These are phyloP conservation scores for Drosophila burlai DNA, from an alignment of 1,140 invertebrate species.

Conservation along the genomic window DNA sequence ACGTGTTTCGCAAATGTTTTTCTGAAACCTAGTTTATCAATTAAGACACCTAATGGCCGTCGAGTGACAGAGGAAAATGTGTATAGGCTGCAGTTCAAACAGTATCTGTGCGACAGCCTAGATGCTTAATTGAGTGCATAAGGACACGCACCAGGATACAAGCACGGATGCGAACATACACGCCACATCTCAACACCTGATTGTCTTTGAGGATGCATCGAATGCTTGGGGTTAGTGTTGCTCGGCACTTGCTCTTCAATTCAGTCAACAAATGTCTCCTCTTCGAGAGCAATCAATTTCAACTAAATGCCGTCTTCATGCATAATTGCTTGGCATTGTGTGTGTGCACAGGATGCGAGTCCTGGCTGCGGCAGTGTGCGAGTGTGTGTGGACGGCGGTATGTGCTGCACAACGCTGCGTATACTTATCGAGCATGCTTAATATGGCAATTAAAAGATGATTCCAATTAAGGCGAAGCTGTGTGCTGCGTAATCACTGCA, in stretches of 20 bases:
- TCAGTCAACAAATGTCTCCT: conserved; percentile 43
- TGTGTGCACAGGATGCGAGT: conserved; percentile 11
- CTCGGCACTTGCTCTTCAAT: conserved; percentile 29
- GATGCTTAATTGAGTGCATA: conserved; percentile 64
- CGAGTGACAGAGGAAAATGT: conserved; percentile 41
- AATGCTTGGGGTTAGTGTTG: conserved; percentile 33
- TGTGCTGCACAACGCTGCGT: conserved; percentile 34
- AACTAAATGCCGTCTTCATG: conserved; percentile 73
- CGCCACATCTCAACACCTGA: conserved; percentile 63
- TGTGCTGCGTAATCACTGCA: conserved; percentile 54
- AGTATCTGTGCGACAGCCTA: conserved; percentile 48
- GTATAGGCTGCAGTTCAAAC: conserved; percentile 34
- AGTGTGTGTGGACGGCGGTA: conserved; percentile 13
- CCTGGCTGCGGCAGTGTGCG: conserved; percentile 1
- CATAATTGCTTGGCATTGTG: conserved; percentile 68
- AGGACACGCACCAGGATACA: conserved; percentile 16
- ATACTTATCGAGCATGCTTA: conserved; percentile 67
- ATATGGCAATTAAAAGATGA: conserved; percentile 79
- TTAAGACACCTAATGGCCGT: conserved; percentile 42
- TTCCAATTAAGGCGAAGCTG: conserved; percentile 72
- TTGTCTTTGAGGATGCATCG: conserved; percentile 39
- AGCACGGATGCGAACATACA: not conserved
- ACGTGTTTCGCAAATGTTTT: not conserved
- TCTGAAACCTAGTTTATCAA: conserved; percentile 39
- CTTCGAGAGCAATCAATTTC: conserved; percentile 70